A percentile compares a stretch with the other conserved stretches of the same genome.
Evolutionary conservation across 2,113 vertebrate genomes (phyloP).

Genomic region (Pomatorhinus ruficollis): DNA sequence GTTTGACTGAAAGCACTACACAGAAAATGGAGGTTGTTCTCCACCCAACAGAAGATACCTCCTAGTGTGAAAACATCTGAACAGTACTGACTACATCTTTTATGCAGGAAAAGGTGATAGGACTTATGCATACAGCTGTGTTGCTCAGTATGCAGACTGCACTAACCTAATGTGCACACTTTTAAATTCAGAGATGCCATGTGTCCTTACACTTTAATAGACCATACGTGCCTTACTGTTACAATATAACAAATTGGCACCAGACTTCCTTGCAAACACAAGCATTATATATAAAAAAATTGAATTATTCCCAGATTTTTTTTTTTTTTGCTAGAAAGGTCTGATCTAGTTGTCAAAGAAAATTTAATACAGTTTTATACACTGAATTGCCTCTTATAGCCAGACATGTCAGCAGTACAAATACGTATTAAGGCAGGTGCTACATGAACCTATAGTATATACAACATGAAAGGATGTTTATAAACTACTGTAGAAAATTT

Average conservation of each 20-base stretch:
- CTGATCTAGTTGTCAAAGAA: neutral
- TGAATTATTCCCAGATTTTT: neutral
- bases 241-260: neutral
- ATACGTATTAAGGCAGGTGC: neutral
- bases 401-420: neutral
- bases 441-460: neutral
- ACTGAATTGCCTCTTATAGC: neutral
- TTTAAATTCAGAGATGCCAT: neutral
- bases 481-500: neutral
- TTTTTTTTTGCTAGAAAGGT: neutral
- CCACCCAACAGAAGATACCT: neutral
- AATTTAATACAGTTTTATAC: neutral
- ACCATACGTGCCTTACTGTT: rapidly evolving
- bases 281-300: neutral
- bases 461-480: neutral
- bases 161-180: neutral
- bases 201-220: neutral
- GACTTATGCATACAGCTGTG: neutral
- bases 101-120: neutral
- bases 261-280: neutral
- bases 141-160: neutral
- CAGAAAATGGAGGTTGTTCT: neutral
- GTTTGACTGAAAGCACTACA: neutral
- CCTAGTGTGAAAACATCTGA: neutral
- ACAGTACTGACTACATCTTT: neutral